These are phyloP conservation scores for Phalacrocorax carbo DNA, from an alignment of 2,113 vertebrate genomes.

Conservation along the genomic window DNA sequence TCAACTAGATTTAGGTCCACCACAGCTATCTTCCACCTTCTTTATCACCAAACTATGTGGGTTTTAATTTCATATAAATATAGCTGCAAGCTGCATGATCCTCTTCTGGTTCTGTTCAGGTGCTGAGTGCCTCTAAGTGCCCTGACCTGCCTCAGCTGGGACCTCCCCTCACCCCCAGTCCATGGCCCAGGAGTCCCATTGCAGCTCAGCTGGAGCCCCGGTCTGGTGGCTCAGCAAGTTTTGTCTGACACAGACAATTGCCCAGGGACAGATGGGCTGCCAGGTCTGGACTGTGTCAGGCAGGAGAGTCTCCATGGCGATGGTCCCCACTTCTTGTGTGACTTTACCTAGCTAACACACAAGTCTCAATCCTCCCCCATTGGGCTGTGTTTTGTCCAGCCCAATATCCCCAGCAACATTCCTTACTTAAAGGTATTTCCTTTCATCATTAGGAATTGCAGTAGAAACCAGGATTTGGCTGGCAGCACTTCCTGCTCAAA, in stretches of 20 bases:
- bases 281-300: background rate
- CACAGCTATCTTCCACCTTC: background rate
- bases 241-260: background rate
- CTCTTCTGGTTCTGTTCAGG: background rate
- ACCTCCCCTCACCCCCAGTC: background rate
- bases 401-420: background rate
- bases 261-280: background rate
- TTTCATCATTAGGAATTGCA: background rate
- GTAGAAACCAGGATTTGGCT: background rate
- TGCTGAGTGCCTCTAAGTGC: accelerated
- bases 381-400: background rate
- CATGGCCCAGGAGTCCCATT: background rate
- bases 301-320: background rate
- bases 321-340: background rate
- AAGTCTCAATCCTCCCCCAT: background rate
- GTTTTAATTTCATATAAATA: background rate
- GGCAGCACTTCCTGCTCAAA: background rate
- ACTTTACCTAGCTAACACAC: background rate
- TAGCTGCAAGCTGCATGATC: background rate
- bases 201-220: background rate
- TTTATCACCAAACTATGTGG: accelerated
- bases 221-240: background rate
- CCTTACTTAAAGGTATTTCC: background rate
- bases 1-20: background rate
- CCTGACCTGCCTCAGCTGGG: background rate